Evolutionary conservation across 1,140 invertebrate genomes (phyloP).

Genomic region (Drosophila kanapiae): DNA sequence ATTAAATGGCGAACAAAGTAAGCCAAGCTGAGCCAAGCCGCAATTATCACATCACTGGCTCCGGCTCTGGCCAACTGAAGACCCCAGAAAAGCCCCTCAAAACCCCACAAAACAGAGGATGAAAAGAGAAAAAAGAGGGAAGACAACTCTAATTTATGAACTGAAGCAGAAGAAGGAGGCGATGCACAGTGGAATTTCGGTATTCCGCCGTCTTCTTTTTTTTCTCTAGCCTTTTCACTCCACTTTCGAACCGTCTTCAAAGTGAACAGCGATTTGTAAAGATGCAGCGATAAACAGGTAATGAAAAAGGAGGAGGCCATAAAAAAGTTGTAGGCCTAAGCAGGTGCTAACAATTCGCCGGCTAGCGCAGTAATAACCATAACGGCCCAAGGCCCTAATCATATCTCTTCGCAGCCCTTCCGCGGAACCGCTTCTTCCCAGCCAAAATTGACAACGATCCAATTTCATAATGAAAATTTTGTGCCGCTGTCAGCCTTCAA

Average conservation of each 20-base stretch:
- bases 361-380: slow-evolving; percentile 50
- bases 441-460: slow-evolving; percentile 75
- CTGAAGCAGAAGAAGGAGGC: slow-evolving; percentile 43
- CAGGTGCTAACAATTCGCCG: slow-evolving; percentile 66
- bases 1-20: slow-evolving; percentile 84
- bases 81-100: slow-evolving; percentile 5
- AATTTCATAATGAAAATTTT: slow-evolving; percentile 83
- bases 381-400: slow-evolving; percentile 28
- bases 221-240: slow-evolving; percentile 62
- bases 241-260: slow-evolving; percentile 54
- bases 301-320: slow-evolving; percentile 21
- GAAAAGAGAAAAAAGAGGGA: slow-evolving; percentile 1
- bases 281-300: slow-evolving; percentile 64
- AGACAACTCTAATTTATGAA: slow-evolving; percentile 80
- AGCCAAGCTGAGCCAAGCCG: slow-evolving; percentile 71
- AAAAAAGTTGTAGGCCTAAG: slow-evolving; percentile 60
- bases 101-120: background rate
- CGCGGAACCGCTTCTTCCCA: slow-evolving; percentile 2
- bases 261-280: slow-evolving; percentile 69
- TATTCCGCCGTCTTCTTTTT: slow-evolving; percentile 32
- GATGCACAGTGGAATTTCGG: slow-evolving; percentile 39
- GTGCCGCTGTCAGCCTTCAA: slow-evolving; percentile 78
- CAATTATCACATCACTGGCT: slow-evolving; percentile 79
- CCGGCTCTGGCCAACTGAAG: slow-evolving; percentile 29
- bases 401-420: background rate